Conservation (phyloP, 2,797 vertebrate species). For the Alcedo quadribrachys region DNA sequence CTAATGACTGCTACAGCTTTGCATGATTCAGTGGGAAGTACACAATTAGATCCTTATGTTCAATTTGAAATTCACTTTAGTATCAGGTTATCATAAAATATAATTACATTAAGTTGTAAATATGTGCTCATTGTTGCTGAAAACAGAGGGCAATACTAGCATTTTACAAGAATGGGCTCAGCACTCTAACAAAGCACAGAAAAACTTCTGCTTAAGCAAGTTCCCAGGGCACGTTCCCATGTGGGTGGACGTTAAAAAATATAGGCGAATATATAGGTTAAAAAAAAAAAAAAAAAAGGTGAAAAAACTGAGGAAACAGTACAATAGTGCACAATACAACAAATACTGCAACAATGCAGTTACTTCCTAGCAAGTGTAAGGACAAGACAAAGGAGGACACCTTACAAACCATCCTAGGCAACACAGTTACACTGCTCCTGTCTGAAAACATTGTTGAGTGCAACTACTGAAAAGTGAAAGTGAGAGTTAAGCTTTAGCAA, state of each 20-base stretch:
- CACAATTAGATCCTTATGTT: constrained; percentile 64
- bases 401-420: background rate
- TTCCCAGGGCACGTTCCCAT: background rate
- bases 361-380: background rate
- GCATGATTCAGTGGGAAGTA: constrained; percentile 72
- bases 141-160: background rate
- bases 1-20: constrained; percentile 51
- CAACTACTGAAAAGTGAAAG: background rate
- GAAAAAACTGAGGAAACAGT: background rate
- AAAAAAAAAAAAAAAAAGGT: too few relatives aligned
- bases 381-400: background rate
- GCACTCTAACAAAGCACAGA: background rate
- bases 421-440: background rate
- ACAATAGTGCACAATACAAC: background rate
- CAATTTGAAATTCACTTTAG: constrained; percentile 54
- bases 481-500: background rate
- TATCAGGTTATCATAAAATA: constrained; percentile 65
- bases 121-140: background rate
- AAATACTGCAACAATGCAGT: fast-evolving
- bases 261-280: too few relatives aligned
- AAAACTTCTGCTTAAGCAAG: background rate
- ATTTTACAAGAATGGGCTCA: background rate
- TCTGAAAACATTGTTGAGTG: fast-evolving
- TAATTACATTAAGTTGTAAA: constrained; percentile 56
- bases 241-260: too few relatives aligned